These are phyloP conservation scores for Ypsolopha scabrella DNA, from an alignment of 2,888 invertebrate genomes.

Conservation along the genomic window DNA sequence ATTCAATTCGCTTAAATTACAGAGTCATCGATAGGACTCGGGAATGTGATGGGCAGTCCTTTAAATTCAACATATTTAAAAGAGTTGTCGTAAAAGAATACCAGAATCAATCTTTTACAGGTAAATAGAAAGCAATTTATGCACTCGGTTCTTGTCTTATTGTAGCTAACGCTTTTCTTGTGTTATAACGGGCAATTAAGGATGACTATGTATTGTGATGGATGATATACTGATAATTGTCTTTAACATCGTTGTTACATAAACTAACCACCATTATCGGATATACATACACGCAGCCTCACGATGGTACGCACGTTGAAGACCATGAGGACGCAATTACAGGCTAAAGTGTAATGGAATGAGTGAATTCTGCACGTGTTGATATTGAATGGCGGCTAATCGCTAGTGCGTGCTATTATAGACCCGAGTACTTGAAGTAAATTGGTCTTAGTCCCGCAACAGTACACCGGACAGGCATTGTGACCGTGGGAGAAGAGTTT, in stretches of 20 bases:
- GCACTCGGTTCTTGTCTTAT: too few species aligned
- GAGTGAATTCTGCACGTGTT: background rate
- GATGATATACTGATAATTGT: too few species aligned
- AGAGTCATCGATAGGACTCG: conserved; percentile 4
- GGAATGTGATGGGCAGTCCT: background rate
- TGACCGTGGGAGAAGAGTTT: conserved; percentile 4
- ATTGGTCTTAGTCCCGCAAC: conserved; percentile 20
- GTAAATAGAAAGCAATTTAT: too few species aligned
- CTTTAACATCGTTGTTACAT: too few species aligned
- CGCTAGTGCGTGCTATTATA: conserved; percentile 8
- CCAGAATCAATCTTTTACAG: background rate
- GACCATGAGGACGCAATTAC: background rate
- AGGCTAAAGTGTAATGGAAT: background rate
- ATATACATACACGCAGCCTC: too few species aligned
- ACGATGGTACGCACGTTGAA: background rate
- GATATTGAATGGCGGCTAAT: conserved; percentile 1
- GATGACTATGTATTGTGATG: too few species aligned
- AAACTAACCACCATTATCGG: too few species aligned
- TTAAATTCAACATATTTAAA: background rate
- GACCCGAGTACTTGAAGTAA: conserved; percentile 13
- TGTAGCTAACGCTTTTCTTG: too few species aligned
- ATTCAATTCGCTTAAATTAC: conserved; percentile 17
- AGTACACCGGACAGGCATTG: conserved; percentile 8
- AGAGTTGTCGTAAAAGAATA: background rate
- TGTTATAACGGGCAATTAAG: too few species aligned